Base-by-base conservation (phyloP, 2,113 vertebrate genomes). In the Aramus guarauna region DNA sequence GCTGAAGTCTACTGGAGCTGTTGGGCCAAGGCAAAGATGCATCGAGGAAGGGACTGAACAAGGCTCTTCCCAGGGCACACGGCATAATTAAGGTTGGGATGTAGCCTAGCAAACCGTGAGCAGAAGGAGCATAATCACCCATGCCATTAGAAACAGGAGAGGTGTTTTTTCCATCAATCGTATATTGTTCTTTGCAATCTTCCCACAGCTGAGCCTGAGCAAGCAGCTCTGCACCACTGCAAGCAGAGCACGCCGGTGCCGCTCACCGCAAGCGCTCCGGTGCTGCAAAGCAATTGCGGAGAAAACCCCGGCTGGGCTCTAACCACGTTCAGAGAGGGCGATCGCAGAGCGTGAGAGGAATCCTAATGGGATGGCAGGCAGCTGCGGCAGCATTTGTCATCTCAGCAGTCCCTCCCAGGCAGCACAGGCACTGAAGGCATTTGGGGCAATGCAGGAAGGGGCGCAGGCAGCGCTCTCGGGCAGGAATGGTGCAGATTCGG, bases 391-490 rank as follows among this genome's bases (percentile, higher is more conserved):
- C 7, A 0, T 73, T 89, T 62, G 34, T 53, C 84, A 71, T 39
- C 80, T 32, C 85, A 21, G 68, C 74, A 5, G 23, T 17, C 26
- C 69, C 50, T 53, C 5, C 5, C 29, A 13, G 41, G 77, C 68
- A n/a, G 45, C 74, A 7, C 45, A 18, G 39, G 37, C 26, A 5
- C 34, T 2, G 26, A 23, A 29, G 55, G 36, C 19, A 14, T 5
- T 22, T 4, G 0, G 41, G 48, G 22, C 37, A 3, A 36, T 23
- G 55, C 48, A 15, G 53, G 18, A 48, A 37, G 17, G 27, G 32
- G 20, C 0, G 0, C 11, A 1, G 47, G 52, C 52, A 83, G 36
- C 1, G 1, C 8, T 32, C 27, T 9, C 1, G 0, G n/a, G 66
- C 27, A 18, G 3, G 4, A 18, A 17, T 10, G 23, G 32, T 1